These are phyloP conservation scores for Heliconius hewitsoni DNA, from an alignment of 1,140 invertebrate genomes.

Conservation along the genomic window DNA sequence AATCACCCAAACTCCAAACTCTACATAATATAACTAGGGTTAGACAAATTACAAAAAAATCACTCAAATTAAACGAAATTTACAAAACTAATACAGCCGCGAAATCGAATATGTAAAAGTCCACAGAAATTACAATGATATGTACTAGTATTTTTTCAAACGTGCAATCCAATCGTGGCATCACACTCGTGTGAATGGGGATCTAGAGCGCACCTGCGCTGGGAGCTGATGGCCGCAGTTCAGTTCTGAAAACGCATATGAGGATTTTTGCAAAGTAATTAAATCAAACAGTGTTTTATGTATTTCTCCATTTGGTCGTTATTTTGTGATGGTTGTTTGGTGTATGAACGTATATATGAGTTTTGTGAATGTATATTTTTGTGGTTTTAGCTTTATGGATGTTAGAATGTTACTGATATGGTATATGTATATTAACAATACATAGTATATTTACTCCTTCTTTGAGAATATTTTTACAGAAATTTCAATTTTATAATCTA, in stretches of 20 bases:
- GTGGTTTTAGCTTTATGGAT: neutral
- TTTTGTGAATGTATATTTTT: neutral
- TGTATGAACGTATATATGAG: neutral
- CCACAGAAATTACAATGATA: constrained; percentile 36
- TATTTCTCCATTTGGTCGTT: constrained; percentile 14
- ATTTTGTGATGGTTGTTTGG: neutral
- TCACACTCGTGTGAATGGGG: constrained; percentile 44
- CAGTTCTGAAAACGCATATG: constrained; percentile 48
- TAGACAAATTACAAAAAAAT: too few relatives aligned
- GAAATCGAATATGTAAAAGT: constrained; percentile 1
- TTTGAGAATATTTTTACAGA: neutral
- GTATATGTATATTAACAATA: too few relatives aligned
- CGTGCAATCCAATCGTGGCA: constrained; percentile 42
- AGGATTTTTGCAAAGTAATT: constrained; percentile 42
- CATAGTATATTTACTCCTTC: too few relatives aligned
- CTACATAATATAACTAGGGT: too few relatives aligned
- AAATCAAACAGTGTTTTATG: constrained; percentile 28
- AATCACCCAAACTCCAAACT: too few relatives aligned
- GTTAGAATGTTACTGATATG: neutral
- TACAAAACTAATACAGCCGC: neutral
- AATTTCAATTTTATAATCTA: neutral
- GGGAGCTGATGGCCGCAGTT: constrained; percentile 40
- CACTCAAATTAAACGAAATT: neutral
- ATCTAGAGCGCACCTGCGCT: constrained; percentile 46
- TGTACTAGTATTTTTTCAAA: constrained; percentile 38